Percentiles rank a stretch among this genome's conserved stretches.
phyloP scores from a whole-genome alignment of 2,113 vertebrate genomes.

The Ammodytes marinus region DNA sequence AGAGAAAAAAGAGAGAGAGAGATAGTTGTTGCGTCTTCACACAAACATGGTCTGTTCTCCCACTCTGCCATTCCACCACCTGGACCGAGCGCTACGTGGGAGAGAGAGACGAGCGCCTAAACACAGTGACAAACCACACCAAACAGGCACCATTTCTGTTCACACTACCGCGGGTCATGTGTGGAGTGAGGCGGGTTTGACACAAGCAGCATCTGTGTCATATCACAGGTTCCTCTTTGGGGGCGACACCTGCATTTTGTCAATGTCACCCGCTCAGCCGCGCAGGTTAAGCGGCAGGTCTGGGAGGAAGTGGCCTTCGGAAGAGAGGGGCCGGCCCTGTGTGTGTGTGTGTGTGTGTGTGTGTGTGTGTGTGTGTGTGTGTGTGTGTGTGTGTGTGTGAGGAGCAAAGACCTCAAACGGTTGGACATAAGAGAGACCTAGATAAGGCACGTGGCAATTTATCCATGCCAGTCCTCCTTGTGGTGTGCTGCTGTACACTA shows the following conservation, averaged over 20 bases:
- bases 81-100: constrained; percentile 77
- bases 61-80: constrained; percentile 84
- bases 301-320: constrained; percentile 73
- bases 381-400: constrained; percentile 6
- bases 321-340: not conserved
- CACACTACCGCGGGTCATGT: constrained; percentile 69
- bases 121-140: constrained; percentile 76
- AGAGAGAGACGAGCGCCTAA: constrained; percentile 65
- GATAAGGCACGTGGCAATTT: constrained; percentile 83
- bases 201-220: constrained; percentile 73
- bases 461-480: constrained; percentile 73
- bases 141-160: constrained; percentile 75
- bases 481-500: constrained; percentile 30
- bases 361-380: no score
- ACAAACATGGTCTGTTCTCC: constrained; percentile 82
- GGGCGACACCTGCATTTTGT: constrained; percentile 79
- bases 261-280: constrained; percentile 76
- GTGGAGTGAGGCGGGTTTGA: constrained; percentile 63
- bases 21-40: constrained; percentile 81
- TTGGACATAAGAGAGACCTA: constrained; percentile 74
- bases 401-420: constrained; percentile 68
- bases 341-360: no score
- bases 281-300: constrained; percentile 77
- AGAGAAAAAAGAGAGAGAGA: constrained; percentile 69
- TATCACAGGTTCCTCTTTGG: constrained; percentile 73